Percentiles rank a stretch among this genome's conserved stretches.
phyloP scores from a whole-genome alignment of 2,113 vertebrate species.

The Peucedramus taeniatus region DNA sequence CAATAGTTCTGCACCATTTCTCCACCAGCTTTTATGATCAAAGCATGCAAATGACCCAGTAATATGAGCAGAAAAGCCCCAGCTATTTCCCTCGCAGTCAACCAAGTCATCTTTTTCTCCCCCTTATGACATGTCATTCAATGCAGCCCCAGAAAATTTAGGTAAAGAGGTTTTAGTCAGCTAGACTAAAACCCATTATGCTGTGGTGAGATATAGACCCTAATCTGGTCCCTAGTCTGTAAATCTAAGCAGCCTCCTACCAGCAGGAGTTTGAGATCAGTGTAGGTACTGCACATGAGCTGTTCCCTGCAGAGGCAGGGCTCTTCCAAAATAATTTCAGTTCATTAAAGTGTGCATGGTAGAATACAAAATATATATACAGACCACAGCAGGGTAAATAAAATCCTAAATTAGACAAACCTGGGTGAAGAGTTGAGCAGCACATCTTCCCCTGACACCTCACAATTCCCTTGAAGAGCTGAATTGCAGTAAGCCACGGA shows the following conservation, averaged over 20 bases:
- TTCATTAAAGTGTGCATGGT: not conserved
- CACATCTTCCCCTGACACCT: conserved; percentile 41
- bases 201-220: not conserved
- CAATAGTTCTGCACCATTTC: conserved; percentile 21
- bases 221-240: not conserved
- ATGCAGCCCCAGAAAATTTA: not conserved
- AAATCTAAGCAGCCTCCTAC: not conserved
- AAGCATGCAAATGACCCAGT: conserved; percentile 6
- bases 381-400: not conserved
- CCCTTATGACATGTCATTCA: not conserved
- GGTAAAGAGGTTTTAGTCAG: not conserved
- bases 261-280: not conserved
- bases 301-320: not conserved
- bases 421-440: conserved; percentile 40
- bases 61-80: not conserved
- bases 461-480: not conserved
- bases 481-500: not conserved
- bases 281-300: not conserved
- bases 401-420: conserved; percentile 35
- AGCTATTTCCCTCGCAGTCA: not conserved
- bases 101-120: not conserved
- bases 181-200: not conserved
- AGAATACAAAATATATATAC: not conserved
- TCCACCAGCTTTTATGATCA: not conserved
- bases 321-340: not conserved